Percentiles rank a stretch among this genome's conserved stretches.
phyloP scores from a whole-genome alignment of 2,113 vertebrate species.

The Rhinopithecus roxellana region DNA sequence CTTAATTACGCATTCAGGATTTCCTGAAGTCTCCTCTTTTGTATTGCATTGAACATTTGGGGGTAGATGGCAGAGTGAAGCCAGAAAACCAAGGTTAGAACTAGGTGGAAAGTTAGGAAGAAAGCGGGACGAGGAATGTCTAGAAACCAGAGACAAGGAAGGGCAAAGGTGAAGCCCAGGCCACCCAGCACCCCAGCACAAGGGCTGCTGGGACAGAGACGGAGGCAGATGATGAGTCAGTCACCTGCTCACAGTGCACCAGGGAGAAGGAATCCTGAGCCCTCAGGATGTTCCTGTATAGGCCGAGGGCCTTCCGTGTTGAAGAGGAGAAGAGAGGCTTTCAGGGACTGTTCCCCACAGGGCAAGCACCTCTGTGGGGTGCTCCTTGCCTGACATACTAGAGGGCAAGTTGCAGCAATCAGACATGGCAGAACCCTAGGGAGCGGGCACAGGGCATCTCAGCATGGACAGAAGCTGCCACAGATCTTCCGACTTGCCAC shows the following conservation, averaged over 20 bases:
- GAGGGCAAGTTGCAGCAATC: too few species aligned
- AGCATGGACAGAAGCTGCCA: too few species aligned
- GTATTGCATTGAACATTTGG: neutral
- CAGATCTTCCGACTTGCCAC: neutral
- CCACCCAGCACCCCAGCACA: too few species aligned
- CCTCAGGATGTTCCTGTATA: neutral
- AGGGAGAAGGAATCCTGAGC: neutral
- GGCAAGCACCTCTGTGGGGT: neutral
- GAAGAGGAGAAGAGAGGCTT: neutral
- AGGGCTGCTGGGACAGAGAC: neutral
- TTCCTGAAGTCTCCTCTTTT: neutral
- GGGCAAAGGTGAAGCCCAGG: neutral
- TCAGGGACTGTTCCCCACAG: neutral
- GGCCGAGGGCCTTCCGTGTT: fast-evolving
- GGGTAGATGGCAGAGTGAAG: neutral
- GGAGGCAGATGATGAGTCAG: neutral
- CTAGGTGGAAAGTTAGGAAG: neutral
- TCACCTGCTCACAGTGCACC: too few species aligned
- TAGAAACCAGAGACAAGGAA: neutral
- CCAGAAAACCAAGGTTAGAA: neutral
- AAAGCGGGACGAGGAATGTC: neutral
- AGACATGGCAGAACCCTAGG: neutral
- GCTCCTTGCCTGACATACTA: too few species aligned
- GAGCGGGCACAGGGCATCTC: too few species aligned
- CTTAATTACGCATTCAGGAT: neutral